Base-by-base conservation (phyloP, 1,140 invertebrate species). In the Tetramorium alpestre region DNA sequence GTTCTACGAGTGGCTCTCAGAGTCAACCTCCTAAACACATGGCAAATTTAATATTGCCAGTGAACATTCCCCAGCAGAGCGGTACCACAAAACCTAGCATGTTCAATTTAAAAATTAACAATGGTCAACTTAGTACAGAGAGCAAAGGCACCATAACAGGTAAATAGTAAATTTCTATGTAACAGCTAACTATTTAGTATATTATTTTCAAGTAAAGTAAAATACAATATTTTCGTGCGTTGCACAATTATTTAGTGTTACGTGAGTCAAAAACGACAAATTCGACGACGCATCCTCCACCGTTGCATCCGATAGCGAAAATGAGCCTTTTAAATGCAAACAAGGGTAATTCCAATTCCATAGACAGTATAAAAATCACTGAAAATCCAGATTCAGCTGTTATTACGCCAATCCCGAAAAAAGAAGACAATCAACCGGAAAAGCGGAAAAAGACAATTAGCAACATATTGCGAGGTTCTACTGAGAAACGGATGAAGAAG, bases 101-200 rank as follows among this genome's bases (percentile, higher is more conserved):
- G 91, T 96, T 96, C 78, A 96, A 96, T 92, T 93, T 96, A 67
- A 96, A 96, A 92, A 95, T 96, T 56, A 95, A 95, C 41, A 96
- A 96, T 92, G 96, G 96, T 13, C 95, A 96, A 89, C 92, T 96
- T 58, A 95, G 93, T 75, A 91, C 92, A 25, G 95, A 96, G 75
- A 93, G 91, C 44, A 96, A 96, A 92, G 93, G 94, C 76, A 93
- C 94, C n/a, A 95, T 96, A 80, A 96, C 95, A 87, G 95, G 96
- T 94, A 93, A 33, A 33, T 49, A 58, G 28, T 81, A 60, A 22
- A 6, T n/a, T 54, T 58, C 10, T 47, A 84, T 6, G n/a, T 76
- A 28, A 5, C 2, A 16, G 3, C 33, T 47, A 47, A 65, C 64
- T 38, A 73, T 16, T 58, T 22, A 4, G 2, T 6, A 0, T 49